A percentile compares a stretch with the other conserved stretches of the same genome.
These are phyloP conservation scores for Odontamblyopus lacepedii DNA, from an alignment of 2,797 vertebrate genomes.

Conservation along the genomic window DNA sequence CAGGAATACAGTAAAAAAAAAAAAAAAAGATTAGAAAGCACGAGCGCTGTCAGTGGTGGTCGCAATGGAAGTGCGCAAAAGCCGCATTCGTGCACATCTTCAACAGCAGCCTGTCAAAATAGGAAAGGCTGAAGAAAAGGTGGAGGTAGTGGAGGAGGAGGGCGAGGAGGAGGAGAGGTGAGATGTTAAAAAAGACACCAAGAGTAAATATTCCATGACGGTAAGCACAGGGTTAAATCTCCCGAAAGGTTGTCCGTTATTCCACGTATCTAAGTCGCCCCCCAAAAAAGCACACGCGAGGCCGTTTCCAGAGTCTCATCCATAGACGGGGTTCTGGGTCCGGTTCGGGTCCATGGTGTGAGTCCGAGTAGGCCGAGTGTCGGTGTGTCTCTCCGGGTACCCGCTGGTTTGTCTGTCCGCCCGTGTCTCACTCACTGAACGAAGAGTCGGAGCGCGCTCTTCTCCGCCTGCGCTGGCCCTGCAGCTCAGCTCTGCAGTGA, in stretches of 20 bases:
- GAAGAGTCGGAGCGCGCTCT: conserved; percentile 67
- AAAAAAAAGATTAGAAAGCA: conserved; percentile 56
- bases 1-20: not conserved
- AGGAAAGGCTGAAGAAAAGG: conserved; percentile 58
- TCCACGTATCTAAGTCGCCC: conserved; percentile 67
- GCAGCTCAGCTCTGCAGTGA: conserved; percentile 81
- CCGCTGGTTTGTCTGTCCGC: conserved; percentile 51
- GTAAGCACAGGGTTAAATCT: conserved; percentile 78
- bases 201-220: conserved; percentile 80
- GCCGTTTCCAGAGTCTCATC: conserved; percentile 67
- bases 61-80: conserved; percentile 69
- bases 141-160: conserved; percentile 50
- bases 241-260: conserved; percentile 73
- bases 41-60: conserved; percentile 71
- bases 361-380: conserved; percentile 22
- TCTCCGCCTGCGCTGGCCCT: conserved; percentile 76
- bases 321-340: conserved; percentile 63
- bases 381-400: conserved; percentile 23
- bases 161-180: conserved; percentile 55
- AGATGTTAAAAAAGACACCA: conserved; percentile 56
- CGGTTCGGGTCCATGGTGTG: conserved; percentile 71
- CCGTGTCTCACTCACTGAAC: conserved; percentile 64
- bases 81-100: conserved; percentile 75
- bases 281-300: conserved; percentile 44
- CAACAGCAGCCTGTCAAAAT: conserved; percentile 70